Conservation (phyloP, 1,140 invertebrate genomes). For the Drosophila auraria region DNA sequence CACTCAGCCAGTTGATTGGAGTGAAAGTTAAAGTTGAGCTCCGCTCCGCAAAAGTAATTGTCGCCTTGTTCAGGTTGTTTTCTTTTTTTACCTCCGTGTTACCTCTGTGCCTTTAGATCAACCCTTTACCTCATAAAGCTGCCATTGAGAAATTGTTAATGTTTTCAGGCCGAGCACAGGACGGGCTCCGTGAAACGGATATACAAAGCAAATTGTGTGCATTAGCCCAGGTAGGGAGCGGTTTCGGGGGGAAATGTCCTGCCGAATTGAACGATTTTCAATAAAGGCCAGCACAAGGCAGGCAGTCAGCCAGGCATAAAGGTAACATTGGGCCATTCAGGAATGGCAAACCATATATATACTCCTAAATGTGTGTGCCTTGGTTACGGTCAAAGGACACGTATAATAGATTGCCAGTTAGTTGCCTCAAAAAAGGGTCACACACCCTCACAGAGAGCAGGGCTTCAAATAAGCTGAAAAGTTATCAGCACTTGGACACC, state of each 20-base stretch:
- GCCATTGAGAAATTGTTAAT: conserved; percentile 67
- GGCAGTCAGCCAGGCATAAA: conserved; percentile 61
- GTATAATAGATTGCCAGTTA: conserved; percentile 74
- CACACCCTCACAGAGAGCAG: conserved; percentile 8
- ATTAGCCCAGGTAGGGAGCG: conserved; percentile 37
- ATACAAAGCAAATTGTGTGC: conserved; percentile 72
- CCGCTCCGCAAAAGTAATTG: conserved; percentile 46
- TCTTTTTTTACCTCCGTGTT: background rate
- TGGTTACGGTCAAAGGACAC: conserved; percentile 76
- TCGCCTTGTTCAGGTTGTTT: conserved; percentile 37
- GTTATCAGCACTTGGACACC: conserved; percentile 52
- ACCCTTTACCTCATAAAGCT: conserved; percentile 57
- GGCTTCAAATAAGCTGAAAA: conserved; percentile 46
- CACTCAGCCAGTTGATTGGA: conserved; percentile 62
- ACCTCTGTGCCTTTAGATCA: background rate
- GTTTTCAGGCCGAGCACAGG: conserved; percentile 38
- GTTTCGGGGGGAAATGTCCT: conserved; percentile 20
- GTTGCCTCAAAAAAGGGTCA: conserved; percentile 55
- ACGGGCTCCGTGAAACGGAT: conserved; percentile 33
- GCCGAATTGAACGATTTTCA: conserved; percentile 60
- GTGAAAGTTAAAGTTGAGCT: conserved; percentile 67
- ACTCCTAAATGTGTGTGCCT: conserved; percentile 21
- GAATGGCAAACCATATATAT: conserved; percentile 32
- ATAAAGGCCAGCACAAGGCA: conserved; percentile 56
- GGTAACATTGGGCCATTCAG: conserved; percentile 69